Evolutionary conservation across 2,888 invertebrate genomes (phyloP), one percentile per base, ranked within the genome.

Genomic region (Scaptomyza caliginosa): DNA sequence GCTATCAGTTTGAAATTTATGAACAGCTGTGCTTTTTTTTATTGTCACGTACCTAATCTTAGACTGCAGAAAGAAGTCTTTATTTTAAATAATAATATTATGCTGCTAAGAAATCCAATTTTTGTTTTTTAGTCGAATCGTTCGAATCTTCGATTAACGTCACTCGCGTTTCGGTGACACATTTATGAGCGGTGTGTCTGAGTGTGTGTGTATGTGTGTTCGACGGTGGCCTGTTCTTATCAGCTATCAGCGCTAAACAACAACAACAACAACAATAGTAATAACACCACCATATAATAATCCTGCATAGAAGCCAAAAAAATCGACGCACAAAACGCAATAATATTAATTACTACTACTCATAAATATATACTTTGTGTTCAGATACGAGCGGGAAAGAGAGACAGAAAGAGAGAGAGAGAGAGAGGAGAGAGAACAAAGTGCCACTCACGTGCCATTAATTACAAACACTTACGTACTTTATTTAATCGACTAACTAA

Each of bases 361-460:
- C 65, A 69, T 72, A 70, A 72, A 74, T 74, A 70, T 59, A 28
- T n/a, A 74, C 59, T 60, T 52, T 60, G 51, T 60, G 56, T 68
- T 62, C 68, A 63, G 75, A 60, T 69, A 42, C 21, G 8, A 16
- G 5, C 67, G 10, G 10, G 10, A 26, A 8, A 26, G 1, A 7
- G 26, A 26, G 26, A 26, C 8, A 8, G 7, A 1, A 10, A 8
- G 26, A 8, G 26, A 0, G 10, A 26, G 10, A 26, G 26, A 26
- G 26, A 30, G 4, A 30, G 30, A n/a, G n/a, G n/a, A n/a, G 36
- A 42, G 42, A 48, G 32, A 30, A 56, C 43, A 49, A 17, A 30
- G n/a, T n/a, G 32, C 58, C 6, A 36, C 54, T 80, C 86, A 83
- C 83, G 86, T 83, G 83, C 63, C 70, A 73, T 45, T 76, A 80